These are phyloP conservation scores for Burhinus oedicnemus DNA, from an alignment of 2,113 vertebrate genomes.

Conservation along the genomic window DNA sequence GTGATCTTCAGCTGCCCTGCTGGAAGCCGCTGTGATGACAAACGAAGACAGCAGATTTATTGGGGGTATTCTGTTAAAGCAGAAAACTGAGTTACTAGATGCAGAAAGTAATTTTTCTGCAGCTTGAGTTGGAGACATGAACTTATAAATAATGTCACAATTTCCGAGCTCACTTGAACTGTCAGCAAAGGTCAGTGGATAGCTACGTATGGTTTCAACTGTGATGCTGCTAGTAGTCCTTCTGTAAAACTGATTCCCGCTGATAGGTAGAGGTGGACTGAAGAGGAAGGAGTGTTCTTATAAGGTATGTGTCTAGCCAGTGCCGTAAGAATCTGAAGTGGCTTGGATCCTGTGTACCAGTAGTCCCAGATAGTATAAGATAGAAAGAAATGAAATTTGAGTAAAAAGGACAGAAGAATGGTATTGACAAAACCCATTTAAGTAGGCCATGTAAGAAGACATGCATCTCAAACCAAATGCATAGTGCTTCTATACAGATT, in stretches of 20 bases:
- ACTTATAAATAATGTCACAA: background rate
- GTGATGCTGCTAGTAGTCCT: fast-evolving
- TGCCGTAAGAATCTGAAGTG: background rate
- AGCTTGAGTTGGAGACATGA: background rate
- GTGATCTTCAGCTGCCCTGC: background rate
- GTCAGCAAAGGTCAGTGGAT: background rate
- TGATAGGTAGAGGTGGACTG: background rate
- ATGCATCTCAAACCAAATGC: background rate
- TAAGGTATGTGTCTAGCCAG: background rate
- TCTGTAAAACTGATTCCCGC: background rate
- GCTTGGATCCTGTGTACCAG: background rate
- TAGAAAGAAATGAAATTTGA: background rate
- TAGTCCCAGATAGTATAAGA: background rate
- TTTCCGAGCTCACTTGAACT: background rate
- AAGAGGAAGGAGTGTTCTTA: background rate
- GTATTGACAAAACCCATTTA: background rate
- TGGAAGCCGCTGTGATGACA: background rate
- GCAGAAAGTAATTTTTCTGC: background rate
- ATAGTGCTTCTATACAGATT: background rate
- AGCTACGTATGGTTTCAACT: background rate
- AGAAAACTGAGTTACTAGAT: background rate
- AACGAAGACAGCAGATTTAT: background rate
- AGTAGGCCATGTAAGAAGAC: background rate
- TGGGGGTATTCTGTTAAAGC: background rate
- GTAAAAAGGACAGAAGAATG: background rate